Percentiles rank a stretch among this genome's conserved stretches.
These are phyloP conservation scores for Phortica magna DNA, from an alignment of 2,888 invertebrate species.

Conservation along the genomic window DNA sequence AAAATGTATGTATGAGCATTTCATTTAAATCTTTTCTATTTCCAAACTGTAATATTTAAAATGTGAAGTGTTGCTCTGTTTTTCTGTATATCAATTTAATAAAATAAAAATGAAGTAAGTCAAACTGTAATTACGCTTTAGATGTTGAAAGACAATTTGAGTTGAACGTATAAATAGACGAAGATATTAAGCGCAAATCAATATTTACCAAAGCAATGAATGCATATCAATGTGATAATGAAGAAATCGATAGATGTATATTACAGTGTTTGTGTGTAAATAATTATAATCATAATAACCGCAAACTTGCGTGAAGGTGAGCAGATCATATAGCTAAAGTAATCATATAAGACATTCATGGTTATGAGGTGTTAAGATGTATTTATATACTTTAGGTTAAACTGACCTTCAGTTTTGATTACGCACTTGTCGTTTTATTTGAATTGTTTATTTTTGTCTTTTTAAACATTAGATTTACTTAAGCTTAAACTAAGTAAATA, in stretches of 20 bases:
- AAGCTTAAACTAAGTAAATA: constrained; percentile 13
- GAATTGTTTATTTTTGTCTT: constrained; percentile 14
- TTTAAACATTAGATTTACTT: neutral
- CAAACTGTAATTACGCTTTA: neutral
- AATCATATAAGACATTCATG: constrained; percentile 24
- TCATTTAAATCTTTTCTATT: too few relatives aligned
- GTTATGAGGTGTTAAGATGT: neutral
- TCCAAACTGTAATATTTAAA: too few relatives aligned
- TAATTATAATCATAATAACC: constrained; percentile 38
- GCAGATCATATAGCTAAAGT: neutral
- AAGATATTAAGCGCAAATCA: neutral
- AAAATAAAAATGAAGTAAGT: too few relatives aligned
- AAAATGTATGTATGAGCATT: too few relatives aligned
- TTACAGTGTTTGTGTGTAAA: neutral
- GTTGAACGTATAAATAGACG: neutral
- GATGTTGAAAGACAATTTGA: neutral
- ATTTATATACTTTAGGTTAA: neutral
- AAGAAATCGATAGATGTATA: neutral
- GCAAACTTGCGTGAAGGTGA: constrained; percentile 61
- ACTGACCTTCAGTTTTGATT: constrained; percentile 11
- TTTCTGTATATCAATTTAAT: too few relatives aligned
- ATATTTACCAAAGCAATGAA: constrained; percentile 8
- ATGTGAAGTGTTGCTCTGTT: too few relatives aligned
- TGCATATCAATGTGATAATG: constrained; percentile 5
- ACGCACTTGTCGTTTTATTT: neutral